Evolutionary conservation across 2,888 invertebrate genomes (phyloP), one percentile per base, ranked within the genome.

Genomic region (Gasteruption jaculator): DNA sequence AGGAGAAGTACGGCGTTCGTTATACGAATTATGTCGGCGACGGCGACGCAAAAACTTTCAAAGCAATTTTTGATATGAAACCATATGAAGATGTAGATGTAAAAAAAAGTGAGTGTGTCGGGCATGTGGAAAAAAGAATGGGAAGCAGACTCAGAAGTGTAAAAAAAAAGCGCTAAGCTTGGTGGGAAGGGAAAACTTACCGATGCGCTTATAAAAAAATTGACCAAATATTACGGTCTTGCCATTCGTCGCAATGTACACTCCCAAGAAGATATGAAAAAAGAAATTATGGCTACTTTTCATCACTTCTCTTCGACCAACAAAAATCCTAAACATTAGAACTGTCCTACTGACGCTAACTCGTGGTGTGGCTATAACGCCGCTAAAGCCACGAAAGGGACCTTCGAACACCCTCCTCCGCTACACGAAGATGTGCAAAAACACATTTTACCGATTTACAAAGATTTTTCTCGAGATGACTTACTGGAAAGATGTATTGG

Each of bases 401-500:
- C 7, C 7, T 18, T 19, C n/a, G 18, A 31, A n/a, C 30, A 44
- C 29, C 27, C 32, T 18, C 24, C 26, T 19, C 39, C 24, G 8
- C 7, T 24, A n/a, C 24, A n/a, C 24, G 24, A 24, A 24, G 24
- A 24, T 7, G 24, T 24, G 7, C 24, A 24, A 24, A 24, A 24
- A 24, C 24, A 24, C n/a, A 24, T 24, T n/a, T 8, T 24, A n/a
- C 31, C 20, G 5, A 39, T 43, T 16, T 32, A 15, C 21, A 33
- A 39, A 31, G 39, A 43, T 39, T 39, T 39, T 11, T 37, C 39
- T 15, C 14, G 15, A 18, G 32, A 43, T 30, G 38, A 43, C n/a
- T 31, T 41, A 18, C 38, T 30, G 12, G 12, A 29, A 33, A 32
- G 38, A 41, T 41, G 30, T n/a, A n/a, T n/a, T n/a, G n/a, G n/a